Percentiles rank a stretch among this genome's conserved stretches.
Evolutionary conservation across 2,113 vertebrate species (phyloP).

Genomic region (Trochalopteron elliotii): DNA sequence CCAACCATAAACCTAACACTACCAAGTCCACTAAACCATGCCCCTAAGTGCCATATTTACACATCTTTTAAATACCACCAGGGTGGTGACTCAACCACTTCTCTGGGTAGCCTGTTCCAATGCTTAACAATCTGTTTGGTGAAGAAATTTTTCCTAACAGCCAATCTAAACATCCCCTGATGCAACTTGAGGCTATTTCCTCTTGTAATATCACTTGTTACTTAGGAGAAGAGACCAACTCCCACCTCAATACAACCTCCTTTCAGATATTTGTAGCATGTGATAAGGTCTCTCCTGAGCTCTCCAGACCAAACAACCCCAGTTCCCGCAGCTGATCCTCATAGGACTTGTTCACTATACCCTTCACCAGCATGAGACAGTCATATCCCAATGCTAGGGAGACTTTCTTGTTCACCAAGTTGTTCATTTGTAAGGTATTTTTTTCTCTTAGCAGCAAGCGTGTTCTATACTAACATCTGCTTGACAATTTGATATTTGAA

Average conservation of each 20-base stretch:
- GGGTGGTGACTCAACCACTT: background rate
- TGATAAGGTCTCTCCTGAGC: background rate
- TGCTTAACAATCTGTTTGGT: background rate
- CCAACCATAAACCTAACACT: background rate
- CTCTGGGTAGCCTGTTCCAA: background rate
- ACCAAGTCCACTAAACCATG: background rate
- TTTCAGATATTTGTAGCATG: background rate
- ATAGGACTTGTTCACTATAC: background rate
- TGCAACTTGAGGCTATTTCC: background rate
- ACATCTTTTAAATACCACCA: background rate
- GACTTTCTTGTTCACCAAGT: background rate
- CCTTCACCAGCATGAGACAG: background rate
- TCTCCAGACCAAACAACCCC: background rate
- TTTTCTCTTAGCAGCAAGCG: background rate
- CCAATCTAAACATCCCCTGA: background rate
- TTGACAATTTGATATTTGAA: conserved; percentile 29
- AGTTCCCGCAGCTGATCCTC: background rate
- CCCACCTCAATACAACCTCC: background rate
- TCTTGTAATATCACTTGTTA: background rate
- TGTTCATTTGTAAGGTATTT: background rate
- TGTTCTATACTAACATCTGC: conserved; percentile 4
- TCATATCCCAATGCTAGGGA: background rate
- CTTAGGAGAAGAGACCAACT: background rate
- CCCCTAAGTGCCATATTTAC: background rate
- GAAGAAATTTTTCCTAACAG: background rate